Conservation (phyloP, 2,797 vertebrate species). For the Podarcis lilfordi region DNA sequence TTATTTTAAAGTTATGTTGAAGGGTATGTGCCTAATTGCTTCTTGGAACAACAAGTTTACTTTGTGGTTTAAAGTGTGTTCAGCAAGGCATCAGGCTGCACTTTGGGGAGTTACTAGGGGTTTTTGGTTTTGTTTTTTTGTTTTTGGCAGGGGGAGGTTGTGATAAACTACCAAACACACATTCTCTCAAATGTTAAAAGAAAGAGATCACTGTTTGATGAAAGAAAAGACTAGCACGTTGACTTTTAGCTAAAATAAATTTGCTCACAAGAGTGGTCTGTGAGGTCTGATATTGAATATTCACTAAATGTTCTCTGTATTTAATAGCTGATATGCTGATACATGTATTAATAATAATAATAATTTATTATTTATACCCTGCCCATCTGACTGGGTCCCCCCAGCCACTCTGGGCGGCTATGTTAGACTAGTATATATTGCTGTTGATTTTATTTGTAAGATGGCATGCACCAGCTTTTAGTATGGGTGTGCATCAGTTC, state of each 20-base stretch:
- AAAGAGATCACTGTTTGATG: conserved; percentile 16
- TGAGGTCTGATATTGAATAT: neutral
- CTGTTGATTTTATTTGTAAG: neutral
- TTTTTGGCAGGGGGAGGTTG: conserved; percentile 28
- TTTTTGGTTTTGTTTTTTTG: too few species aligned
- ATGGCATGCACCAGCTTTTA: neutral
- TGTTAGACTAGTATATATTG: neutral
- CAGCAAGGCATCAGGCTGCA: conserved; percentile 59
- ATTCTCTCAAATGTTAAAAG: conserved; percentile 65
- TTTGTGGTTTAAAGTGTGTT: conserved; percentile 69
- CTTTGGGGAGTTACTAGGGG: conserved; percentile 33
- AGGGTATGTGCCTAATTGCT: conserved; percentile 71
- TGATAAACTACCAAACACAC: conserved; percentile 58
- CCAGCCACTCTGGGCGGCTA: too few species aligned
- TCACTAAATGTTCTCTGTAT: neutral
- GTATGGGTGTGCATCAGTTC: too few species aligned
- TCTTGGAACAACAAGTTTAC: conserved; percentile 64
- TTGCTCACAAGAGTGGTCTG: neutral
- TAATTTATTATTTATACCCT: too few species aligned
- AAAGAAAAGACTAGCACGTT: neutral
- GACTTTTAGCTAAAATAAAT: neutral
- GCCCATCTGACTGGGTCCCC: too few species aligned
- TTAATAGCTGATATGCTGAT: neutral
- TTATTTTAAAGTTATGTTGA: conserved; percentile 72
- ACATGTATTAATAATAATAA: too few species aligned